A percentile compares a stretch with the other conserved stretches of the same genome.
Evolutionary conservation across 2,888 invertebrate genomes (phyloP).

Genomic region (Lepidocyrtinus sp.): DNA sequence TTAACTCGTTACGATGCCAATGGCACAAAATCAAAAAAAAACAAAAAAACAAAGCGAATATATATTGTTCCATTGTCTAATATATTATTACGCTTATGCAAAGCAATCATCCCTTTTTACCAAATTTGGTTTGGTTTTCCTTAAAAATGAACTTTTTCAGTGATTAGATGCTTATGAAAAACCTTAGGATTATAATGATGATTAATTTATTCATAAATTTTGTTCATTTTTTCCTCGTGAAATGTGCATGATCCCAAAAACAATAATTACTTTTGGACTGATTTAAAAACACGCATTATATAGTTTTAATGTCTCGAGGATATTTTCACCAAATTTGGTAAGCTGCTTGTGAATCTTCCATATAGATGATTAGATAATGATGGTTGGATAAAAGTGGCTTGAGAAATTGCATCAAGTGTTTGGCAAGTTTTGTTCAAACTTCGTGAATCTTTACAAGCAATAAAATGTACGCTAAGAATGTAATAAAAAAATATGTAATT

Average conservation of each 20-base stretch:
- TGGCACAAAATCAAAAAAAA: background rate
- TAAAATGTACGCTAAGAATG: too few species aligned
- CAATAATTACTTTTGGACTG: background rate
- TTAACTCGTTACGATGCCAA: background rate
- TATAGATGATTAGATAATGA: background rate
- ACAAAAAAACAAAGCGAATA: too few species aligned
- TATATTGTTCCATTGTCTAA: too few species aligned
- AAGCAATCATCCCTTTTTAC: background rate
- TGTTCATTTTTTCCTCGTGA: background rate
- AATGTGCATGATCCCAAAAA: background rate
- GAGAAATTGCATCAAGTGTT: too few species aligned
- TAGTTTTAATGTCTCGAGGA: background rate
- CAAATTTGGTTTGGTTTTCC: background rate
- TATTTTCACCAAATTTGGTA: background rate
- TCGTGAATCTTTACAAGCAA: too few species aligned
- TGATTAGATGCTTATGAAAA: background rate
- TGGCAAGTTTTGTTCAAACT: too few species aligned
- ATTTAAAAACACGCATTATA: background rate
- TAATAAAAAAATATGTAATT: too few species aligned
- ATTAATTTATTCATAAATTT: slow-evolving; percentile 41
- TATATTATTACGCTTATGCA: background rate
- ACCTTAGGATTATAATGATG: background rate
- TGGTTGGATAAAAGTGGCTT: too few species aligned
- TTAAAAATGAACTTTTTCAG: background rate
- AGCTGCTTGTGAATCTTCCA: background rate